Conservation (phyloP, 2,888 invertebrate genomes). For the Polyommatus icarus region DNA sequence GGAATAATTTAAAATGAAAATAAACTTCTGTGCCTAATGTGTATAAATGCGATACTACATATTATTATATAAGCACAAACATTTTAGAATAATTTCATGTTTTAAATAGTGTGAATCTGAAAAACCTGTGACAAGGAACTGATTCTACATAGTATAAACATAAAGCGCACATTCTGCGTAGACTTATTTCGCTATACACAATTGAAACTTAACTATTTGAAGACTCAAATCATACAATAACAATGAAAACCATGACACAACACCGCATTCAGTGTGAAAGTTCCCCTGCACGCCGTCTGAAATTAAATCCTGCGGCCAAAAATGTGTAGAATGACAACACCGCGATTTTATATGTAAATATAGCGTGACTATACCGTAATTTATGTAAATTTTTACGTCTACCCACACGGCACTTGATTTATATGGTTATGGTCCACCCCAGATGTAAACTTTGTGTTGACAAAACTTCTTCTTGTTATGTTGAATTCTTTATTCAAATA, state of each 20-base stretch:
- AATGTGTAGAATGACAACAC: constrained; percentile 28
- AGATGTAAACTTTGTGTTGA: not conserved
- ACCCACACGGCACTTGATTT: constrained; percentile 22
- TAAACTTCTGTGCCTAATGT: too few species aligned
- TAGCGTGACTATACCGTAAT: constrained; percentile 25
- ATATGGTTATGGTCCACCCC: constrained; percentile 14
- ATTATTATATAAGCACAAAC: too few species aligned
- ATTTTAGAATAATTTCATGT: too few species aligned
- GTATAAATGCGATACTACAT: too few species aligned
- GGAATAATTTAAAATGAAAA: too few species aligned
- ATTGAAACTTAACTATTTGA: too few species aligned
- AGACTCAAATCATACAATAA: too few species aligned
- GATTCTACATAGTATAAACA: too few species aligned
- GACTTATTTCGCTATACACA: too few species aligned
- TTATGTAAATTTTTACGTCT: constrained; percentile 28
- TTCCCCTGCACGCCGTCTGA: constrained; percentile 36
- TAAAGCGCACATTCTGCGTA: not conserved
- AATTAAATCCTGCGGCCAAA: constrained; percentile 42
- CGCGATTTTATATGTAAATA: constrained; percentile 26
- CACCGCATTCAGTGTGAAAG: not conserved
- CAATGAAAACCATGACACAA: not conserved
- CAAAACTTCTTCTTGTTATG: constrained; percentile 15
- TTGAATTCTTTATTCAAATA: not conserved
- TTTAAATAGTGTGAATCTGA: too few species aligned
- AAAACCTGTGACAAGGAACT: too few species aligned